Evolutionary conservation across 1,140 invertebrate species (phyloP), one percentile per base, ranked within the genome.

Genomic region (Procambarus clarkii): DNA sequence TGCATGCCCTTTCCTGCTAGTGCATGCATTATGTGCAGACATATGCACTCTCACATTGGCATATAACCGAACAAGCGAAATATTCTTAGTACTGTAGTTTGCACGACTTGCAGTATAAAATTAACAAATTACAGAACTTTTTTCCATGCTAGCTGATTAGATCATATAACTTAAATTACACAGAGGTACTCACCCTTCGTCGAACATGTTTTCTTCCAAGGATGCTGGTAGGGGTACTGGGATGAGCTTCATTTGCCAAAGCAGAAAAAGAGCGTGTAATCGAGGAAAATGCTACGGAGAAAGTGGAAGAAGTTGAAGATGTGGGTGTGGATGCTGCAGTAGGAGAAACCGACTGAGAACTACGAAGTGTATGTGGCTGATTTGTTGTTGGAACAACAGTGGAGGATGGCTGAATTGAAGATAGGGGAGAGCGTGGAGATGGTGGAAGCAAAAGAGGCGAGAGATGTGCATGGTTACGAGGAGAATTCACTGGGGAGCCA

Each of bases 381-480:
- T 21, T 77, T 24, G 87, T 76, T 82, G 79, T 71, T n/a, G 80
- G 50, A 44, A 44, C n/a, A 13, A 45, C 18, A 21, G 88, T 34
- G 69, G 71, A 60, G 11, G 13, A 48, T 46, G 86, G 24, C 44
- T 78, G 89, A 24, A 91, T 50, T 50, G 89, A 82, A 60, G 89
- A 91, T 0, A 91, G 82, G 15, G 89, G 89, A 24, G 89, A 91
- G 69, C 89, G 89, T 58, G 89, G 89, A 8, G 89, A 91, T 1
- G 89, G 89, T 0, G 89, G 89, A n/a, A 91, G 77, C 9, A 91
- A 34, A 21, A 91, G 89, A 64, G 89, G 89, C 34, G 89, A 91
- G 74, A 91, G 89, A 50, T 91, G 89, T 50, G 89, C 83, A 85
- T 91, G 89, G 60, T 86, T 91, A 58, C 89, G 89, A 24, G 89